Conservation (phyloP, 2,888 invertebrate genomes). For the Plebejus anna region DNA sequence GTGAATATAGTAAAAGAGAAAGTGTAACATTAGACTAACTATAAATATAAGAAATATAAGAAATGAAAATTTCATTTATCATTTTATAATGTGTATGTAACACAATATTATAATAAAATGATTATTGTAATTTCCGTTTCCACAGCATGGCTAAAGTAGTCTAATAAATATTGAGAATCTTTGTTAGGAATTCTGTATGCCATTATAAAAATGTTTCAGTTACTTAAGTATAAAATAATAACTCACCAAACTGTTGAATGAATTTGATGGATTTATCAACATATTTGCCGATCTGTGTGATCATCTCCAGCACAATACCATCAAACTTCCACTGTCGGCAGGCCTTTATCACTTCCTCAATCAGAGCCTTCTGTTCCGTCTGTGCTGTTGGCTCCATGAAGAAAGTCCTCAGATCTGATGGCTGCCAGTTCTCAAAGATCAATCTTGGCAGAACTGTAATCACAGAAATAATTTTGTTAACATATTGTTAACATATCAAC, state of each 20-base stretch:
- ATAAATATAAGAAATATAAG: too few relatives aligned
- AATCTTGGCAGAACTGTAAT: slow-evolving; percentile 91
- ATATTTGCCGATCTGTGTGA: slow-evolving; percentile 87
- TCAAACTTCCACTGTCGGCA: slow-evolving; percentile 90
- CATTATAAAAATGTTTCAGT: too few relatives aligned
- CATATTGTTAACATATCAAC: background rate
- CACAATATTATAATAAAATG: too few relatives aligned
- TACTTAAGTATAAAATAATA: background rate
- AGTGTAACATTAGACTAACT: too few relatives aligned
- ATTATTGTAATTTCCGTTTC: too few relatives aligned
- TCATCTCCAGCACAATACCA: slow-evolving; percentile 94
- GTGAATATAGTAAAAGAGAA: too few relatives aligned
- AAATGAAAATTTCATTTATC: too few relatives aligned
- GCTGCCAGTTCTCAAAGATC: slow-evolving; percentile 92
- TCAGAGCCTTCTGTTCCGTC: slow-evolving; percentile 83
- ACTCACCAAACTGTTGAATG: slow-evolving; percentile 8
- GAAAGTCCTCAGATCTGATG: slow-evolving; percentile 85
- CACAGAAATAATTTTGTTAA: slow-evolving; percentile 28
- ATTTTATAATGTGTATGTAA: too few relatives aligned
- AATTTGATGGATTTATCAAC: slow-evolving; percentile 75
- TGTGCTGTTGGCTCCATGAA: slow-evolving; percentile 83
- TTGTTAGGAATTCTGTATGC: too few relatives aligned
- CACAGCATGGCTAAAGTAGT: too few relatives aligned
- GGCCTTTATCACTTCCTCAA: slow-evolving; percentile 83
- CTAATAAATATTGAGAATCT: too few relatives aligned